Evolutionary conservation across 2,797 vertebrate species (phyloP).

Genomic region (Antrozous pallidus): DNA sequence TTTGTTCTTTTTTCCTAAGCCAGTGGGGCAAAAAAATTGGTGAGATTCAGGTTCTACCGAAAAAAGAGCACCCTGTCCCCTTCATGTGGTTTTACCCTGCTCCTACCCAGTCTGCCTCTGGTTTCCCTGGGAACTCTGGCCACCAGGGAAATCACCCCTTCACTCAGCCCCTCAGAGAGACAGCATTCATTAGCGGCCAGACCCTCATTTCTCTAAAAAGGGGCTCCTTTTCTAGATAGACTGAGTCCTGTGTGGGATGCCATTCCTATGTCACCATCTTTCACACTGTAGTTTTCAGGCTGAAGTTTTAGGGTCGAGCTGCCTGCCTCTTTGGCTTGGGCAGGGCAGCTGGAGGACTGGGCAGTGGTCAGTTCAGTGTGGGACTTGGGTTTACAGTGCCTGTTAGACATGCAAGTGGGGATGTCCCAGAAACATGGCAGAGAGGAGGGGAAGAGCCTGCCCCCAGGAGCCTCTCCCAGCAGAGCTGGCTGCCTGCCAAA

Average conservation of each 20-base stretch:
- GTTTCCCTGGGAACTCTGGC: not conserved
- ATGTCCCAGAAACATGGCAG: not conserved
- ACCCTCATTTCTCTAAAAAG: not conserved
- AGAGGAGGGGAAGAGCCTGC: not conserved
- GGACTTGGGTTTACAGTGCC: not conserved
- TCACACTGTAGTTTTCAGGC: not conserved
- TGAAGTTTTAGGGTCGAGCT: not conserved
- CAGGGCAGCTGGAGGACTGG: not conserved
- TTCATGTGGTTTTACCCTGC: not conserved
- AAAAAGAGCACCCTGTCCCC: not conserved
- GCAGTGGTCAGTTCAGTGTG: not conserved
- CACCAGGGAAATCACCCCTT: not conserved
- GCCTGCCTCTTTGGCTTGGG: not conserved
- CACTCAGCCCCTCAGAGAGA: not conserved
- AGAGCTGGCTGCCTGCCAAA: not conserved
- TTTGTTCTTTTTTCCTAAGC: slow-evolving; percentile 7
- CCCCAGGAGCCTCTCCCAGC: not conserved
- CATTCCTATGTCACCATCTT: not conserved
- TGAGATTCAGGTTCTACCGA: not conserved
- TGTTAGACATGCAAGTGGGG: not conserved
- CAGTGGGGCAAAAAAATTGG: not conserved
- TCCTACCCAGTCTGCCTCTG: not conserved
- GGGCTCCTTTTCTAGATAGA: not conserved
- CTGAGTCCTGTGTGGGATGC: not conserved
- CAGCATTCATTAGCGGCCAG: not conserved